Conservation (phyloP, 2,113 vertebrate species). For the Mastomys natalensis region DNA sequence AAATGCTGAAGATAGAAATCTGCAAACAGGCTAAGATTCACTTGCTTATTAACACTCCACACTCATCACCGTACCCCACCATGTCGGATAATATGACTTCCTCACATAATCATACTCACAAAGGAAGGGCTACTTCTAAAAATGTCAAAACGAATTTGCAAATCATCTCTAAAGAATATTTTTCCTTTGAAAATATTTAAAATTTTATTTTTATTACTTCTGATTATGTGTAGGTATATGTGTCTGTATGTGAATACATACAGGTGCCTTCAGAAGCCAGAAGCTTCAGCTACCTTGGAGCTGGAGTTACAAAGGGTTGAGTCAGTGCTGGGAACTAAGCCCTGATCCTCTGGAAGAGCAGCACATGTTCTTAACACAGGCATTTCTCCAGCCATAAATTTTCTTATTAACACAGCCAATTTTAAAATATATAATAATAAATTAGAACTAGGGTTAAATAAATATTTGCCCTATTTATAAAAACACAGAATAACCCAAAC, state of each 20-base stretch:
- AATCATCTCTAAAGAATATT: conserved; percentile 29
- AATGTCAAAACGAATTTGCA: neutral
- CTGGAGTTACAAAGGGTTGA: neutral
- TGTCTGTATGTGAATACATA: neutral
- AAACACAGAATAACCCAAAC: conserved; percentile 20
- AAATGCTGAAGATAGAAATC: neutral
- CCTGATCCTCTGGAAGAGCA: neutral
- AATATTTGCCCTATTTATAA: neutral
- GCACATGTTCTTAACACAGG: neutral
- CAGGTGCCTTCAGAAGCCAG: neutral
- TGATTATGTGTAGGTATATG: neutral
- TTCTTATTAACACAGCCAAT: neutral
- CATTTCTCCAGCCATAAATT: neutral
- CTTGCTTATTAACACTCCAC: neutral
- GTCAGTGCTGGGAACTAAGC: neutral
- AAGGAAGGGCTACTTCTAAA: neutral
- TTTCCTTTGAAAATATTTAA: neutral
- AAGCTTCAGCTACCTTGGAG: neutral
- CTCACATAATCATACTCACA: conserved; percentile 28
- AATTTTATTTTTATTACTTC: neutral
- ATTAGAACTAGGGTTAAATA: conserved; percentile 40
- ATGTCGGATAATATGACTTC: neutral
- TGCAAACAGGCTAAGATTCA: neutral
- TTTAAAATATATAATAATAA: neutral
- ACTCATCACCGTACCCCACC: neutral